Evolutionary conservation across 1,140 invertebrate genomes (phyloP).

Genomic region (Psix sp.): DNA sequence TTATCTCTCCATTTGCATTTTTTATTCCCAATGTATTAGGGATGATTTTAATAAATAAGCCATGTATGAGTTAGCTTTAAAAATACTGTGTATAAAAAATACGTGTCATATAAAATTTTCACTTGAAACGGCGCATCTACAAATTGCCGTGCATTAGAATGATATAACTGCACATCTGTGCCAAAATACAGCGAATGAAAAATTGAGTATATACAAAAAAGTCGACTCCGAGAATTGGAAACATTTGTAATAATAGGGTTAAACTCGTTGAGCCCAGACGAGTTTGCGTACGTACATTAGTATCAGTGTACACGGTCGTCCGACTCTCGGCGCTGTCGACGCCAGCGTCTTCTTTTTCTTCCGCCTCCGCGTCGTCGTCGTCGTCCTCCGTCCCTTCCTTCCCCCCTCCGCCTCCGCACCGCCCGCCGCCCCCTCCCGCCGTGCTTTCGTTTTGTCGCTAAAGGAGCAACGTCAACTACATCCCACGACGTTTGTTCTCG

Average conservation of each 20-base stretch:
- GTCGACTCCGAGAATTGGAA: slow-evolving; percentile 16
- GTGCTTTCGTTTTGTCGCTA: slow-evolving; percentile 56
- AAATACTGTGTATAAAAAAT: too few species aligned
- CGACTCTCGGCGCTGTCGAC: slow-evolving; percentile 43
- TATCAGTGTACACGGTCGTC: slow-evolving; percentile 46
- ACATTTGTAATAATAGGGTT: slow-evolving; percentile 30
- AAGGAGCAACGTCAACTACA: slow-evolving; percentile 75
- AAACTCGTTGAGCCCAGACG: slow-evolving; percentile 20
- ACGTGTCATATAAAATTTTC: too few species aligned
- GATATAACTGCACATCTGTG: neutral
- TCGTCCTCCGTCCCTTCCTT: slow-evolving; percentile 34
- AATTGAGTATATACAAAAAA: slow-evolving; percentile 14
- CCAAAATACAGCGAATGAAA: slow-evolving; percentile 9
- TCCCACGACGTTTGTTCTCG: slow-evolving; percentile 68
- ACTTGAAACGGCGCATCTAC: too few species aligned
- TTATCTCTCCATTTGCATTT: too few species aligned
- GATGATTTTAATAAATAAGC: too few species aligned
- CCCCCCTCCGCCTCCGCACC: slow-evolving; percentile 50
- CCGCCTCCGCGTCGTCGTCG: slow-evolving; percentile 34
- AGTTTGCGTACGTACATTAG: slow-evolving; percentile 18
- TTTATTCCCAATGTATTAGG: too few species aligned
- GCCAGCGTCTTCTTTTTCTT: slow-evolving; percentile 54
- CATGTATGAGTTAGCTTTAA: too few species aligned
- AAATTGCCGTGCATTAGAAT: too few species aligned
- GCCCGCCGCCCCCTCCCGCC: slow-evolving; percentile 49